Base-by-base conservation (phyloP, 2,113 vertebrate species). In the Nettapus auritus region DNA sequence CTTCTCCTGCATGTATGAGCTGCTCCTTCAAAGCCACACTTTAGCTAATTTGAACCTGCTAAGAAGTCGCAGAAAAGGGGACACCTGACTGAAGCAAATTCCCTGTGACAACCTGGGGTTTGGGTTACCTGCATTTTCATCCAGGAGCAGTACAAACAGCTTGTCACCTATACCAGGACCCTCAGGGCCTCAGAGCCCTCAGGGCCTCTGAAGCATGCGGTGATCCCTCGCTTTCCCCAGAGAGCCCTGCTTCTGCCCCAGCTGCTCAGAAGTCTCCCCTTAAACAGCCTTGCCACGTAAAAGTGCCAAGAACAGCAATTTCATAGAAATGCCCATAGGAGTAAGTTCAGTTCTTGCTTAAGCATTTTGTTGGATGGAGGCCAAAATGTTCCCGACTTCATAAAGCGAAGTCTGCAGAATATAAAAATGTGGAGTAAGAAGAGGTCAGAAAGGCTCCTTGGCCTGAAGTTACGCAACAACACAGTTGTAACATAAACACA, bases 401-500 rank as follows among this genome's bases (percentile, higher is more conserved):
- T 60, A 82, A 88, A 88, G 75, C 31, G 21, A 86, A 90, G 88
- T 81, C 86, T 86, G 62, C 25, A 57, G 62, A 38, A 78, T 44
- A 76, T 60, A 84, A 90, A 92, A 84, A 1, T 36, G 68, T 75
- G 59, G 74, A 0, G 3, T 84, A 92, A 95, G 86, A 93, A 29
- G 48, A 73, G 93, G 88, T 89, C 94, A 94, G 52, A 86, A 85
- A 90, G 62, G 31, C 40, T 87, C 31, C 74, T 60, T n/a, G 62
- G 33, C 69, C 88, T 90, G 62, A 84, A 93, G 66, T 96, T 96
- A 87, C 62, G 88, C 83, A 95, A 93, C 46, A 19, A 16, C 57
- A 56, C 18, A 62, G 82, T 16, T 79, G 63, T 77, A 94, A 93
- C 55, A 90, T 55, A 95, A 97, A 96, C 89, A 93, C 69, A 59